Base-by-base conservation (phyloP, 2,113 vertebrate genomes). In the Odocoileus virginianus region DNA sequence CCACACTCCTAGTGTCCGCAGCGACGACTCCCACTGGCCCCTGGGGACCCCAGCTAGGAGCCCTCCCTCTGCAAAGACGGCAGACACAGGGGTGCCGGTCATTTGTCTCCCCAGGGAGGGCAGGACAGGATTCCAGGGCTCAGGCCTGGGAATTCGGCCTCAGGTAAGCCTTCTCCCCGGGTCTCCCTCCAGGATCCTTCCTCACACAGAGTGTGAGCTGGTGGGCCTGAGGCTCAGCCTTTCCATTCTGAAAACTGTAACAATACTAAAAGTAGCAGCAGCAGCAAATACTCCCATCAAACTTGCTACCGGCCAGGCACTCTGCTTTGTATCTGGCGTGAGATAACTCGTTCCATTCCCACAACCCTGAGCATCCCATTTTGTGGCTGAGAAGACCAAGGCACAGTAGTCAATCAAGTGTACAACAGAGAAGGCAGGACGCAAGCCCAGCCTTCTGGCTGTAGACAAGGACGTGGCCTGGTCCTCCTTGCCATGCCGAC, bases 131-230 rank as follows among this genome's bases (percentile, higher is more conserved):
- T 23, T 50, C 43, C 58, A 55, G 90, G 61, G 25, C 61, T 92
- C 16, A 8, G 82, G 10, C 52, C 76, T 79, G 33, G 50, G 30
- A 79, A 19, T 13, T 25, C 40, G 36, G 30, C 45, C 82, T 76
- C 14, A 64, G 78, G 74, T 45, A 33, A 78, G 60, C 28, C 76
- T 50, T 30, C 25, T 19, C 30, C 57, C 57, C 7, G 0, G 0
- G 13, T 1, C 6, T 0, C 64, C 45, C 81, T 47, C 82, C 30
- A 47, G 0, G 1, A 14, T 27, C n/a, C 79, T 14, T 33, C 33
- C 2, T 33, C 74, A 87, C 9, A 1, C 0, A 0, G 10, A 21
- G 10, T 27, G 28, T 2, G 14, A 58, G 27, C 16, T 2, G 19
- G 47, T 54, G 1, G n/a, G n/a, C 79, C 52, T 14, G 11, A 11